Evolutionary conservation across 2,113 vertebrate genomes (phyloP).

Genomic region (Trematocara stigmaticum): DNA sequence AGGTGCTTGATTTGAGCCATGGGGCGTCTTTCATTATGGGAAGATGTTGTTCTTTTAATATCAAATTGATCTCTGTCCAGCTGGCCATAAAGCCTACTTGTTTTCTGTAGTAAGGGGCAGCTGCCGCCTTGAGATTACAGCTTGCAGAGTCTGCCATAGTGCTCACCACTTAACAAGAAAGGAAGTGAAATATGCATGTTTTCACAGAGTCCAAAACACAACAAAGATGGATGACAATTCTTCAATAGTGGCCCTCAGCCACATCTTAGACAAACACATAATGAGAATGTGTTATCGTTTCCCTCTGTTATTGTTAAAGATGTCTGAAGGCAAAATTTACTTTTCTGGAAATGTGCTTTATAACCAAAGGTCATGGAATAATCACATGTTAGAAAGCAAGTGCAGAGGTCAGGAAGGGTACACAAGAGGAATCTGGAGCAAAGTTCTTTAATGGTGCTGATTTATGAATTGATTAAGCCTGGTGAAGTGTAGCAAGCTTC

Average conservation of each 20-base stretch:
- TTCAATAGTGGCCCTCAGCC: slow-evolving; percentile 58
- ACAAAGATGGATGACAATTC: slow-evolving; percentile 61
- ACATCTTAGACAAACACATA: slow-evolving; percentile 43
- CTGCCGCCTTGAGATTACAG: slow-evolving; percentile 32
- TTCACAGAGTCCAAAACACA: slow-evolving; percentile 33
- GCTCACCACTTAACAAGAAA: background rate
- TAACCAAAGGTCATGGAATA: slow-evolving; percentile 24
- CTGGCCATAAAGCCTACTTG: background rate
- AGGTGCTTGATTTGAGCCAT: background rate
- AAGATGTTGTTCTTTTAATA: background rate
- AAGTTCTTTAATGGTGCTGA: background rate
- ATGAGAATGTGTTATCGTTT: slow-evolving; percentile 50
- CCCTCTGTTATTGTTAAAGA: slow-evolving; percentile 35
- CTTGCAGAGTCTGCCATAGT: background rate
- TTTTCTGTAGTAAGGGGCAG: slow-evolving; percentile 14
- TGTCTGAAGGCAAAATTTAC: slow-evolving; percentile 39
- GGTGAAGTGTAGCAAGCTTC: background rate
- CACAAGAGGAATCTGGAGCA: background rate
- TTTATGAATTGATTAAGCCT: background rate
- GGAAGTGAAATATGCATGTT: slow-evolving; percentile 37
- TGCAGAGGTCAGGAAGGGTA: background rate
- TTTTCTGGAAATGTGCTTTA: slow-evolving; percentile 5
- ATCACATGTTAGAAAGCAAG: background rate
- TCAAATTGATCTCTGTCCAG: background rate
- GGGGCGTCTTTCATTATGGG: background rate